A percentile compares a stretch with the other conserved stretches of the same genome.
These are phyloP conservation scores for Hypanus sabinus DNA, from an alignment of 2,113 vertebrate species.

Conservation along the genomic window DNA sequence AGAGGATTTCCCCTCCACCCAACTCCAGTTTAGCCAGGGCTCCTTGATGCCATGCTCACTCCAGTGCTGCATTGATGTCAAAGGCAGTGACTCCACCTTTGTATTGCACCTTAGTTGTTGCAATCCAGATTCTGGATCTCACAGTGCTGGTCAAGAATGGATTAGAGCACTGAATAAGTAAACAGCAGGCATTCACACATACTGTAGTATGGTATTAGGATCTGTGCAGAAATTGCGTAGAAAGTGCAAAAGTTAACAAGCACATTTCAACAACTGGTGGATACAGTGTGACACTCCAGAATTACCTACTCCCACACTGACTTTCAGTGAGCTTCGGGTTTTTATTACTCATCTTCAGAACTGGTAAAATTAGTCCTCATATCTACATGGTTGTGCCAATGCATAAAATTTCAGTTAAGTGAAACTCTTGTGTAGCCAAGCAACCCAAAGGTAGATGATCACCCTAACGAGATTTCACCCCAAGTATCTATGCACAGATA, in stretches of 20 bases:
- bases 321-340: neutral
- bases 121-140: neutral
- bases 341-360: neutral
- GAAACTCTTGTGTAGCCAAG: neutral
- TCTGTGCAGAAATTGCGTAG: neutral
- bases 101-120: neutral
- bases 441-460: neutral
- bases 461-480: neutral
- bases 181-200: neutral
- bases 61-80: no score
- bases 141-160: neutral
- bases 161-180: neutral
- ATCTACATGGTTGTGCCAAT: neutral
- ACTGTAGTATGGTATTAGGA: neutral
- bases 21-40: no score
- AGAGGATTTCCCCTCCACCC: no score
- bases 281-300: neutral
- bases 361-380: neutral
- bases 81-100: neutral
- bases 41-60: no score
- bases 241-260: constrained; percentile 21
- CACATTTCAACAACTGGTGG: neutral
- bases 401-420: neutral
- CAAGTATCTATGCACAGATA: neutral
- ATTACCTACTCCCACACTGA: neutral